Conservation (phyloP, 2,888 invertebrate genomes). For the Caenorhabditis sp. region DNA sequence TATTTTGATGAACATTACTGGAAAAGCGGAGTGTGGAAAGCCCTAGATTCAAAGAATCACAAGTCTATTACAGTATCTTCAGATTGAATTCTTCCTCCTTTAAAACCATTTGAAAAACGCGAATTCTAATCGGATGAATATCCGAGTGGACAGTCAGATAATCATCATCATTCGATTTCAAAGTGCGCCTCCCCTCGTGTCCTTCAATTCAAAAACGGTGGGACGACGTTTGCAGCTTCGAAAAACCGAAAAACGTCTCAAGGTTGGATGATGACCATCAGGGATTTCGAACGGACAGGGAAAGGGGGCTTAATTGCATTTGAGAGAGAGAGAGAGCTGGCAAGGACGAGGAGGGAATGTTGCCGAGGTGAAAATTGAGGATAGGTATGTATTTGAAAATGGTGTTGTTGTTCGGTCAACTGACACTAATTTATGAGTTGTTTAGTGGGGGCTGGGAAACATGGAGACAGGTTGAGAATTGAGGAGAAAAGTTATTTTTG, state of each 20-base stretch:
- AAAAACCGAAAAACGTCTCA: constrained; percentile 10
- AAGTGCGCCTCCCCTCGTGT: constrained; percentile 17
- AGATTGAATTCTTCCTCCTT: not conserved
- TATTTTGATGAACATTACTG: too few species aligned
- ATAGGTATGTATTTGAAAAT: constrained; percentile 15
- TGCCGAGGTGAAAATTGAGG: constrained; percentile 20
- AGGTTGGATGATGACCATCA: constrained; percentile 17
- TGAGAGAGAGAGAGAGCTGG: not conserved
- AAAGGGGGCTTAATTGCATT: constrained; percentile 37
- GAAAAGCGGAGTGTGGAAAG: constrained; percentile 12
- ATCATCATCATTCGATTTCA: constrained; percentile 34
- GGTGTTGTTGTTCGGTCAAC: constrained; percentile 18
- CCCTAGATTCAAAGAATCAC: not conserved
- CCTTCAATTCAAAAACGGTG: constrained; percentile 47
- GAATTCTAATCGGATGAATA: constrained; percentile 20
- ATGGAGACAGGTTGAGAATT: not conserved
- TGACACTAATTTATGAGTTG: constrained; percentile 27
- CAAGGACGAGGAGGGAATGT: constrained; percentile 36
- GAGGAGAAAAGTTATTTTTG: not conserved
- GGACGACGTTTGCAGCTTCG: too few species aligned
- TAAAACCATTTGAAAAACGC: not conserved
- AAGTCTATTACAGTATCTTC: not conserved
- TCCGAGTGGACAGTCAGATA: constrained; percentile 26
- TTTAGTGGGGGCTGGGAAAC: constrained; percentile 1
- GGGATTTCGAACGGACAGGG: not conserved